Conservation (phyloP, 2,888 invertebrate genomes). For the Brachyptera risi region DNA sequence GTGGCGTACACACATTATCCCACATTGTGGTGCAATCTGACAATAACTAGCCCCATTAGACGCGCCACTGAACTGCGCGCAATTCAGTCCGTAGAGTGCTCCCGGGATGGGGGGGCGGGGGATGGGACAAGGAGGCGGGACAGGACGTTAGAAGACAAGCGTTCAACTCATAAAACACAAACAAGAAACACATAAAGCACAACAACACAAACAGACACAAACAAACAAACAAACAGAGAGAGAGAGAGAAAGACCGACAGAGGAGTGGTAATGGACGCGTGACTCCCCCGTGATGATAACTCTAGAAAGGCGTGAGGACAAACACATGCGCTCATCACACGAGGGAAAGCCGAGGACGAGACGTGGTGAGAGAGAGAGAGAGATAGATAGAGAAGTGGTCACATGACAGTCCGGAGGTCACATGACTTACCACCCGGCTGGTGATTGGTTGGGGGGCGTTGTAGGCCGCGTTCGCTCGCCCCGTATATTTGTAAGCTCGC, state of each 20-base stretch:
- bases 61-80: too few relatives aligned
- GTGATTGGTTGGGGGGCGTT: constrained; percentile 42
- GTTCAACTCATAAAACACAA: constrained; percentile 21
- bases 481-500: constrained; percentile 47
- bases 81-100: neutral
- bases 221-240: constrained; percentile 15
- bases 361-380: constrained; percentile 22
- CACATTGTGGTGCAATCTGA: neutral
- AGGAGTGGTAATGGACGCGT: neutral
- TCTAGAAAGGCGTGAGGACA: neutral
- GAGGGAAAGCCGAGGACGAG: constrained; percentile 26
- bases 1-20: neutral
- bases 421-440: constrained; percentile 49
- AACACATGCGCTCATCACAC: constrained; percentile 26
- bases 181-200: constrained; percentile 23
- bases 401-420: constrained; percentile 47
- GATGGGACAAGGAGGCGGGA: constrained; percentile 16
- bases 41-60: too few relatives aligned
- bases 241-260: neutral
- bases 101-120: neutral
- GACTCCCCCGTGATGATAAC: constrained; percentile 14
- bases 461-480: constrained; percentile 32
- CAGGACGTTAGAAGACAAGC: constrained; percentile 2
- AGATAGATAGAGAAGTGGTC: constrained; percentile 42
- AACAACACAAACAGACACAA: constrained; percentile 20